Conservation (phyloP, 2,797 vertebrate species). For the Premnoplex brunnescens region DNA sequence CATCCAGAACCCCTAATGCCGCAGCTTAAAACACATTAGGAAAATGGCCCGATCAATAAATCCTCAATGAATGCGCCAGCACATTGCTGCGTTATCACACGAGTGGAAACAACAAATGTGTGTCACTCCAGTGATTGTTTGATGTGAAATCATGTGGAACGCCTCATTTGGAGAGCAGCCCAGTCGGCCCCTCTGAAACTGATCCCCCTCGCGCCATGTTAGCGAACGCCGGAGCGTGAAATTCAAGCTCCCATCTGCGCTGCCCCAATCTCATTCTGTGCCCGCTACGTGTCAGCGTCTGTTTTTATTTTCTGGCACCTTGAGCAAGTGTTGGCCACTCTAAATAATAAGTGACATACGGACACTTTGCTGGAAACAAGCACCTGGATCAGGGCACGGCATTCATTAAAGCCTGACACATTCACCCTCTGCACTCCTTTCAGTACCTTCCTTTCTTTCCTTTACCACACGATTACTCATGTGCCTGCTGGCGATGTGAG, state of each 20-base stretch:
- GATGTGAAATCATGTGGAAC: conserved; percentile 80
- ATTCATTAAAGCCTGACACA: conserved; percentile 9
- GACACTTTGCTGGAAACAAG: conserved; percentile 41
- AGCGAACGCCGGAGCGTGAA: conserved; percentile 70
- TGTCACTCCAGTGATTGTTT: conserved; percentile 28
- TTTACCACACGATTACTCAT: conserved; percentile 36
- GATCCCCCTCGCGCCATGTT: conserved; percentile 52
- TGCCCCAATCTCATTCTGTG: neutral
- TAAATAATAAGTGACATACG: conserved; percentile 63
- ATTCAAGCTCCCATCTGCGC: conserved; percentile 75
- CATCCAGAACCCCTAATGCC: neutral
- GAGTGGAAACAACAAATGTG: conserved; percentile 40
- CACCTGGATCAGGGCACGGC: conserved; percentile 45
- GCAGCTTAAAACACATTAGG: neutral
- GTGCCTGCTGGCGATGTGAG: conserved; percentile 32
- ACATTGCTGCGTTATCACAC: conserved; percentile 33
- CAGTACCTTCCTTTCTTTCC: conserved; percentile 4
- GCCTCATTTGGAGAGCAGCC: conserved; percentile 36
- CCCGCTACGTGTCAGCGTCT: conserved; percentile 53
- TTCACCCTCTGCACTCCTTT: neutral
- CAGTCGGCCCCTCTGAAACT: conserved; percentile 34
- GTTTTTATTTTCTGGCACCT: conserved; percentile 71
- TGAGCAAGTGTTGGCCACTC: conserved; percentile 44
- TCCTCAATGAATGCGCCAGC: neutral
- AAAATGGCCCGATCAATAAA: conserved; percentile 26